Evolutionary conservation across 2,113 vertebrate genomes (phyloP).

Genomic region (Tetrax tetrax): DNA sequence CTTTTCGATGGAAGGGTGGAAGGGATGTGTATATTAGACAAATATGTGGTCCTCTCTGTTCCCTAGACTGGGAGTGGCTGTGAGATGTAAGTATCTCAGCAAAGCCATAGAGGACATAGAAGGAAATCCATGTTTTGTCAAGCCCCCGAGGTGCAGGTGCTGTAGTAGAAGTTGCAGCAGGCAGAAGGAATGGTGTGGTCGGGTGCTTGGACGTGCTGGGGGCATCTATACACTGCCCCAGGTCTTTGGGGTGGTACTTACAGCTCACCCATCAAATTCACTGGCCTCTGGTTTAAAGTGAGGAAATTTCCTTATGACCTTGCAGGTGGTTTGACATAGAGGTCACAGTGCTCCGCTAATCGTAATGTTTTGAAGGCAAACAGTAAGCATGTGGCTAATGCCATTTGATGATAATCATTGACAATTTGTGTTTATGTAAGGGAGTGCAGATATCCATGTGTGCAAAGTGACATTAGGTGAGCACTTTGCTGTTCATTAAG

Average conservation of each 20-base stretch:
- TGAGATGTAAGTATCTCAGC: not conserved
- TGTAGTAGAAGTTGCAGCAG: not conserved
- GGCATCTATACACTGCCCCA: not conserved
- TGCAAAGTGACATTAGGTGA: not conserved
- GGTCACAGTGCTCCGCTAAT: not conserved
- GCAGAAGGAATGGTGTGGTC: not conserved
- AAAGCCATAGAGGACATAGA: not conserved
- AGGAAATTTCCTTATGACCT: not conserved
- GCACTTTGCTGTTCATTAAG: not conserved
- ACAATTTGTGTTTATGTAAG: not conserved
- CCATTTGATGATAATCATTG: not conserved
- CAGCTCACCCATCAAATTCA: not conserved
- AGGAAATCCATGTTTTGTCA: fast-evolving
- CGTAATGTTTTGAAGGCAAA: not conserved
- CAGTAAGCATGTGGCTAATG: not conserved
- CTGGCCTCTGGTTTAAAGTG: not conserved
- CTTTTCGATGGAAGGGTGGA: not conserved
- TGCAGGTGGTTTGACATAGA: not conserved
- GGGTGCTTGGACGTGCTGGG: fast-evolving
- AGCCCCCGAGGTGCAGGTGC: not conserved
- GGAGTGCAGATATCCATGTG: not conserved
- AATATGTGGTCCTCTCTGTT: not conserved
- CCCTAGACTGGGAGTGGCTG: not conserved
- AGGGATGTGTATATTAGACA: not conserved
- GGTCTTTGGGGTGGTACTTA: not conserved